Base-by-base conservation (phyloP, 2,888 invertebrate genomes). In the Lithophane ornitopus region DNA sequence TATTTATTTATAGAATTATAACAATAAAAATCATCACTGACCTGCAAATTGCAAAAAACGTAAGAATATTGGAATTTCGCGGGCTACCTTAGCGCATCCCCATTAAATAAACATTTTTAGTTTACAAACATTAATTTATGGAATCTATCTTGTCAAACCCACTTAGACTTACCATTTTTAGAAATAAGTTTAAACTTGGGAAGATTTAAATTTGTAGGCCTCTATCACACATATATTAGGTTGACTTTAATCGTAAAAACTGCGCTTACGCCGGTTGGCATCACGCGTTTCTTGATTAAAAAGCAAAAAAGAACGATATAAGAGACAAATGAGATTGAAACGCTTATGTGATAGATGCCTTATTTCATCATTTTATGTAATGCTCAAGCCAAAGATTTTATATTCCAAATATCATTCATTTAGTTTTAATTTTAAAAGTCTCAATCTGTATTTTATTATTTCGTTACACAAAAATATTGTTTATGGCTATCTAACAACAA, bases 401-500 rank as follows among this genome's bases (percentile, higher is more conserved):
- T 59, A 54, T 58, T 71, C 3, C 52, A 34, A 65, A 68, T 56
- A 26, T 63, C 68, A 54, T 72, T 71, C 0, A 54, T 59, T 62
- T 46, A 34, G 46, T 73, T 78, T 69, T 39, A 19, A 62, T 58
- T 67, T 73, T 58, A 46, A 26, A n/a, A n/a, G 19, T 44, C 14
- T 39, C 54, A 75, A 66, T 72, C 46, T 39, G 46, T 58, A 58
- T 61, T 76, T 67, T 71, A 58, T 65, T 63, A 80, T 75, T 82
- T 80, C 65, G 75, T 81, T 84, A 86, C 88, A 89, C 77, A 81
- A 86, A 83, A 54, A 72, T 76, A 88, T 78, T 74, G 81, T 87
- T 91, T 90, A 88, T 80, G 89, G 90, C 92, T 94, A 94, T 90
- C 93, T 94, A 94, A 80, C 87, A 94, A 80, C 87, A 92, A 94